Base-by-base conservation (phyloP, 2,113 vertebrate genomes). In the Condylura cristata region DNA sequence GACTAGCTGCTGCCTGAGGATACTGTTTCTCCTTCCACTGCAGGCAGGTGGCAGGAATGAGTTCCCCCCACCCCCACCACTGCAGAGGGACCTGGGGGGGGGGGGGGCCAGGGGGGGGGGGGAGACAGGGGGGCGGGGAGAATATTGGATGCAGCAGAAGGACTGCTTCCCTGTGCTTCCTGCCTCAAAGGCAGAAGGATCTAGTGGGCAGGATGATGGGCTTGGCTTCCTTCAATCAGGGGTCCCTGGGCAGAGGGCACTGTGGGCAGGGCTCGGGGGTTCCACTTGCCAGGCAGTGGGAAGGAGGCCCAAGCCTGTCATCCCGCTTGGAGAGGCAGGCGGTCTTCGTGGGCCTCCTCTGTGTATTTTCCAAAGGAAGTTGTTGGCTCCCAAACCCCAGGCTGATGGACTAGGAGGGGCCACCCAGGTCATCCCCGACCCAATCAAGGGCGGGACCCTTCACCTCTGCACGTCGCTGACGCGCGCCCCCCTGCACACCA, bases 41-140 rank as follows among this genome's bases (percentile, higher is more conserved):
- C 81, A 96, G 95, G 90, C 93, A 97, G 91, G 80, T 94, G 95
- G 96, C 93, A 91, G 95, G 84, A 89, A 97, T 84, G 96, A 95
- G 90, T 89, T 8, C n/a, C 51, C 68, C 48, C n/a, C 75, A 68
- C 9, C 87, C 81, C 75, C 86, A 71, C 74, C 91, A 84, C 92
- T 94, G 95, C 96, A 95, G 96, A 96, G 81, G 60, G 75, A 92
- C 89, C 84, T 37, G 63, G 39, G 74, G 14, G 1, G 17, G 60
- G 53, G 1, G 22, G 37, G 63, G 39, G 26, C n/a, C n/a, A n/a
- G 1, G 22, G 37, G 63, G 39, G 26, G 63, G 39, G 74, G 14
- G 1, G 17, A n/a, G n/a, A n/a, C n/a, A n/a, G 60, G 53, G 1
- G 22, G 37, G 63, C 24, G 26, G 39, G 41, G 3, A 18, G 66